Evolutionary conservation across 2,797 vertebrate genomes (phyloP).

Genomic region (Ambastaia sidthimunki): DNA sequence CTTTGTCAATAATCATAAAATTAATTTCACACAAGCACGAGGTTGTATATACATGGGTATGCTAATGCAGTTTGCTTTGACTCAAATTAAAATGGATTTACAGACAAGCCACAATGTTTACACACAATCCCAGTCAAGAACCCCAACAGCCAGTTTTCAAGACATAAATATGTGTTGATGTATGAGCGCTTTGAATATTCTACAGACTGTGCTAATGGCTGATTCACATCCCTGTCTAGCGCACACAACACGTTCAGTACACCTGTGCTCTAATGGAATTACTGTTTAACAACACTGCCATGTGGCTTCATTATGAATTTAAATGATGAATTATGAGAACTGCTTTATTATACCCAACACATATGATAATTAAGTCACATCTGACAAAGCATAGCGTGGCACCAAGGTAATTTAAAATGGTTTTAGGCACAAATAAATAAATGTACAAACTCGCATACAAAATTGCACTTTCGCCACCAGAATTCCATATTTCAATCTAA

Average conservation of each 20-base stretch:
- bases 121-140: background rate
- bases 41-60: background rate
- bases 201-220: conserved; percentile 6
- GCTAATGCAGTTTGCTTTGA: background rate
- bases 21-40: background rate
- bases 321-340: background rate
- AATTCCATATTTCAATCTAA: background rate
- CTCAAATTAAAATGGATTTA: background rate
- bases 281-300: conserved; percentile 16
- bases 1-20: background rate
- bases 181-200: conserved; percentile 20
- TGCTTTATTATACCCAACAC: conserved; percentile 26
- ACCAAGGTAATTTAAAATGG: background rate
- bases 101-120: background rate
- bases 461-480: background rate
- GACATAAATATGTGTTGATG: conserved; percentile 8
- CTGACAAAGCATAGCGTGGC: background rate
- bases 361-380: conserved; percentile 15
- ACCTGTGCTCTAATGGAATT: conserved; percentile 7
- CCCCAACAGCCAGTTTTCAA: background rate
- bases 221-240: conserved; percentile 1
- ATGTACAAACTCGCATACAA: background rate
- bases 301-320: conserved; percentile 34
- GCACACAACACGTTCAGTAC: background rate
- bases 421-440: no score